Conservation (phyloP, 2,113 vertebrate species). For the Falco punctatus region DNA sequence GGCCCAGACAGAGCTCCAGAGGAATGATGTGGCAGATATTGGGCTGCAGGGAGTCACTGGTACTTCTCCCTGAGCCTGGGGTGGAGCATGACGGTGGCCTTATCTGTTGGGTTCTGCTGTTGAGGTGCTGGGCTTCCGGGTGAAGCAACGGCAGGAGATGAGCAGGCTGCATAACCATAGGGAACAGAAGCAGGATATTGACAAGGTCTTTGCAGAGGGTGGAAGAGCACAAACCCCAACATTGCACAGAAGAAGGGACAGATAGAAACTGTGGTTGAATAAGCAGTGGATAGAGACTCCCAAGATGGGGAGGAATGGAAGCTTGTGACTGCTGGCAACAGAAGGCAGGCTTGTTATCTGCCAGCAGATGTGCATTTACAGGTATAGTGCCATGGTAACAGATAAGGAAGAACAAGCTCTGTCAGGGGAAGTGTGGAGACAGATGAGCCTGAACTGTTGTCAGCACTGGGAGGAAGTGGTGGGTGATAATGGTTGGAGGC, state of each 20-base stretch:
- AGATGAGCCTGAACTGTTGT: neutral
- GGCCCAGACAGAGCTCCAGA: neutral
- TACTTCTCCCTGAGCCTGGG: neutral
- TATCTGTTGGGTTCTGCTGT: neutral
- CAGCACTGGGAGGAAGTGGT: neutral
- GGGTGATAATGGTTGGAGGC: neutral
- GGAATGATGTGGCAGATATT: neutral
- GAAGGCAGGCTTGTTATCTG: neutral
- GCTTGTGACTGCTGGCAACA: neutral
- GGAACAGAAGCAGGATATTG: neutral
- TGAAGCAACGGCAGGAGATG: neutral
- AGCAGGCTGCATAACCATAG: neutral
- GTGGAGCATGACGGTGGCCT: neutral
- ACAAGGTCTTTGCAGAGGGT: neutral
- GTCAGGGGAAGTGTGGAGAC: neutral
- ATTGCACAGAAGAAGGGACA: neutral
- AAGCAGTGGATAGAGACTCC: neutral
- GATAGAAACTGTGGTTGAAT: neutral
- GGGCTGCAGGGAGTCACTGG: neutral
- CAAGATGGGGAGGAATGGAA: neutral
- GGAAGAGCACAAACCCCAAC: neutral
- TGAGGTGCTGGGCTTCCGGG: neutral
- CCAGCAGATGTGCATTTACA: slow-evolving; percentile 22
- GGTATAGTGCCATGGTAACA: slow-evolving; percentile 24
- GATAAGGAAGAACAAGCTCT: slow-evolving; percentile 2